These are phyloP conservation scores for Drosophila setosimentum DNA, from an alignment of 2,888 invertebrate genomes.

Conservation along the genomic window DNA sequence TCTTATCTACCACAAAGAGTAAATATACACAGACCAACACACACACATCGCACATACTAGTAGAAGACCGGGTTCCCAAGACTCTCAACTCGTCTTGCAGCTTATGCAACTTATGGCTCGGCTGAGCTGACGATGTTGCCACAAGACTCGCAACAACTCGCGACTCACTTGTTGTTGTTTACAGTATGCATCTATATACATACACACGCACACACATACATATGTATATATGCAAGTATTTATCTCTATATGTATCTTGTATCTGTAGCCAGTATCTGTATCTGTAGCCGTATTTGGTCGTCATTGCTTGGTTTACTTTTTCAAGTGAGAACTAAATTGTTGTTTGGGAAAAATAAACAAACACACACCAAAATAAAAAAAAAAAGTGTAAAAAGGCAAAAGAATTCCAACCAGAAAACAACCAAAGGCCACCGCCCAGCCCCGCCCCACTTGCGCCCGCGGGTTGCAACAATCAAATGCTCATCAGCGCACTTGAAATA, in stretches of 20 bases:
- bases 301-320: slow-evolving; percentile 68
- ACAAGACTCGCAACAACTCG: slow-evolving; percentile 15
- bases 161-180: slow-evolving; percentile 50
- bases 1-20: slow-evolving; percentile 59
- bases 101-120: slow-evolving; percentile 59
- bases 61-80: slow-evolving; percentile 38
- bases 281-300: slow-evolving; percentile 31
- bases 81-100: slow-evolving; percentile 25
- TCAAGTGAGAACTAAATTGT: slow-evolving; percentile 77
- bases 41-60: not conserved
- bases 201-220: slow-evolving; percentile 29
- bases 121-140: slow-evolving; percentile 1
- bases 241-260: slow-evolving; percentile 49
- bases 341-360: slow-evolving; percentile 76
- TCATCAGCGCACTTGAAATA: slow-evolving; percentile 79
- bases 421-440: slow-evolving; percentile 26
- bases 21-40: slow-evolving; percentile 32
- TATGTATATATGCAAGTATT: slow-evolving; percentile 37
- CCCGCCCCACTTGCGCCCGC: not conserved
- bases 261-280: slow-evolving; percentile 17
- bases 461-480: slow-evolving; percentile 78
- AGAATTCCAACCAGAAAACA: slow-evolving; percentile 30
- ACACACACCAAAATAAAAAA: slow-evolving; percentile 25
- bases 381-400: slow-evolving; percentile 17
- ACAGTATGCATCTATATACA: slow-evolving; percentile 14